These are phyloP conservation scores for Promerops cafer DNA, from an alignment of 2,113 vertebrate species.

Conservation along the genomic window DNA sequence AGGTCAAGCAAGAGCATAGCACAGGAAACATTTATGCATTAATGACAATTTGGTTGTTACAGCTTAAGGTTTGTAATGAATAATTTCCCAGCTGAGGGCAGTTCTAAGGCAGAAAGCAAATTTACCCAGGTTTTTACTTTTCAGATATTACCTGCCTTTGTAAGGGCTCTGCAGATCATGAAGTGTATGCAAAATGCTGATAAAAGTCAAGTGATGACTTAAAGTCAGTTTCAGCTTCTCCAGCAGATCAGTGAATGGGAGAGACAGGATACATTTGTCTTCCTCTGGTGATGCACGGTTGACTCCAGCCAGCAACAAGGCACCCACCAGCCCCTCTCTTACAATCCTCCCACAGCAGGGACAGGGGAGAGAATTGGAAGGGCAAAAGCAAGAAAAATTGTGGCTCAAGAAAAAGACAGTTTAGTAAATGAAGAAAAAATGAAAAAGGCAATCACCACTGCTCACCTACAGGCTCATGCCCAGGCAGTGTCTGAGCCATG, in stretches of 20 bases:
- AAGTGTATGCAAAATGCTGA: not conserved
- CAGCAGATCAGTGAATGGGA: not conserved
- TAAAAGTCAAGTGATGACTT: not conserved
- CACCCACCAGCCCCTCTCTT: not conserved
- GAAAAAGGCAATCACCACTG: not conserved
- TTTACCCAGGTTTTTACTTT: not conserved
- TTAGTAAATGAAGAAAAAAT: not conserved
- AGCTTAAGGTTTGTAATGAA: not conserved
- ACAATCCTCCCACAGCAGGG: too few species aligned
- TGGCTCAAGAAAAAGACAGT: not conserved
- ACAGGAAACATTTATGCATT: not conserved
- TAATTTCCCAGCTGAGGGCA: not conserved
- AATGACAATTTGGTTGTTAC: not conserved
- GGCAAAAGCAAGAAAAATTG: not conserved
- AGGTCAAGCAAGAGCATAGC: not conserved
- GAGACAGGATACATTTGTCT: not conserved
- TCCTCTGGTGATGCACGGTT: not conserved
- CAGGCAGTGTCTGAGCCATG: not conserved
- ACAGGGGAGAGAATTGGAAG: accelerated
- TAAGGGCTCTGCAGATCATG: not conserved
- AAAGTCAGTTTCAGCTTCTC: not conserved
- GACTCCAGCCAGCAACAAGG: not conserved
- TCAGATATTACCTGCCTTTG: not conserved
- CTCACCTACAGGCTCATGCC: not conserved
- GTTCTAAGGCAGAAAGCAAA: not conserved